phyloP scores from a whole-genome alignment of 1,140 invertebrate species.

The Drosophila mojavensis region DNA sequence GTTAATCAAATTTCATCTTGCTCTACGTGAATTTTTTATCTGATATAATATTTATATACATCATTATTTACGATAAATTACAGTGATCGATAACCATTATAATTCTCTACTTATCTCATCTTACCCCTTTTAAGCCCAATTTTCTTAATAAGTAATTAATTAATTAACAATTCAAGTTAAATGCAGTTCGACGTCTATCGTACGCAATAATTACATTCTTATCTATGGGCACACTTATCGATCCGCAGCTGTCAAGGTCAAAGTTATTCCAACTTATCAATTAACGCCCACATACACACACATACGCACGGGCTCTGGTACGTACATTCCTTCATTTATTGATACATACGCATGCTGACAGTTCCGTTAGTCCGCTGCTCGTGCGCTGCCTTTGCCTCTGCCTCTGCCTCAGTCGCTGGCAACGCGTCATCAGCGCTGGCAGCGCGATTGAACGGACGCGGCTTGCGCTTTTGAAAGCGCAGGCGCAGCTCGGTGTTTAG shows the following conservation, averaged over 20 bases:
- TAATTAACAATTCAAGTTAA: constrained; percentile 19
- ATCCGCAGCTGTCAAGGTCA: constrained; percentile 34
- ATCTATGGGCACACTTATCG: constrained; percentile 29
- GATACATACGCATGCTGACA: constrained; percentile 55
- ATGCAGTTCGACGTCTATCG: constrained; percentile 9
- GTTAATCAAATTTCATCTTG: too few relatives aligned
- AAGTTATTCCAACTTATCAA: constrained; percentile 22
- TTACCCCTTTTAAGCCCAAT: too few relatives aligned
- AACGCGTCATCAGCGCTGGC: constrained; percentile 74
- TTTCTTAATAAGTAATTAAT: neutral
- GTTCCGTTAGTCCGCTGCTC: constrained; percentile 35
- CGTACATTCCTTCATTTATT: constrained; percentile 4
- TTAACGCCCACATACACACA: neutral
- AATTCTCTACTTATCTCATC: too few relatives aligned
- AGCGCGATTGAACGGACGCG: constrained; percentile 77
- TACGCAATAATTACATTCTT: constrained; percentile 22
- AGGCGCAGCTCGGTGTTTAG: constrained; percentile 73
- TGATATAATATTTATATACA: too few relatives aligned
- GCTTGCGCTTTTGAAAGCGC: constrained; percentile 79
- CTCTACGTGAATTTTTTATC: too few relatives aligned
- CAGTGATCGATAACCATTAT: too few relatives aligned
- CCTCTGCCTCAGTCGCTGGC: constrained; percentile 7
- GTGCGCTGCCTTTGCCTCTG: constrained; percentile 1
- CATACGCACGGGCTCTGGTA: neutral
- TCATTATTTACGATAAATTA: too few relatives aligned